Evolutionary conservation across 2,113 vertebrate genomes (phyloP), one percentile per base, ranked within the genome.

Genomic region (Brachyistius frenatus): DNA sequence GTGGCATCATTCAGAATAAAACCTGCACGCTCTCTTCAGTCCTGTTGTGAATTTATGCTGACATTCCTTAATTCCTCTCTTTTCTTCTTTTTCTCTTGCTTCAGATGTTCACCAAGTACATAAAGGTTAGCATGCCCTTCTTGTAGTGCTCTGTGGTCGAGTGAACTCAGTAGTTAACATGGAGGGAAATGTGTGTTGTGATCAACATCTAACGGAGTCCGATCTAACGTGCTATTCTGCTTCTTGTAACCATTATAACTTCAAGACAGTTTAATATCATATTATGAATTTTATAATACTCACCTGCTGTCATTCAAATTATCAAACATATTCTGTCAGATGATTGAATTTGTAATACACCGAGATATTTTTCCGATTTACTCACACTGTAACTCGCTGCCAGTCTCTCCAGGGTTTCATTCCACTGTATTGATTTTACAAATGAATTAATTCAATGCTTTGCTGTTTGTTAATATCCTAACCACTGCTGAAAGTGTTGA

Each of bases 41-140:
- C 41, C 65, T 86, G 79, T 86, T 75, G 54, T 82, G n/a, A 78
- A 73, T 86, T 87, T 85, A 86, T 78, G 86, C 69, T 16, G 65
- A 54, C 39, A 13, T 73, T 66, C 81, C 60, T 49, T 74, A 88
- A 89, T 90, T 78, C 76, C 64, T 62, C 85, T 80, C 54, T 67
- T 75, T 61, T 65, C 70, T 74, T 89, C 93, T 93, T 91, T 93
- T 92, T 96, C 84, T 95, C 93, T 93, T 85, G 96, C 97, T 94
- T 99, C 97, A 99, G 98, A 99, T 99, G 96, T 99, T 99, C 97
- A 98, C 97, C 97, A 99, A 99, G 94, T 99, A 99, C 96, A 96
- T 99, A 95, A 99, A 99, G 98, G 97, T 99, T 98, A 97, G 97
- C 95, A 93, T 93, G 83, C 88, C 89, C 94, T 93, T 95, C 89